Evolutionary conservation across 2,797 vertebrate species (phyloP).

Genomic region (Echiichthys vipera): DNA sequence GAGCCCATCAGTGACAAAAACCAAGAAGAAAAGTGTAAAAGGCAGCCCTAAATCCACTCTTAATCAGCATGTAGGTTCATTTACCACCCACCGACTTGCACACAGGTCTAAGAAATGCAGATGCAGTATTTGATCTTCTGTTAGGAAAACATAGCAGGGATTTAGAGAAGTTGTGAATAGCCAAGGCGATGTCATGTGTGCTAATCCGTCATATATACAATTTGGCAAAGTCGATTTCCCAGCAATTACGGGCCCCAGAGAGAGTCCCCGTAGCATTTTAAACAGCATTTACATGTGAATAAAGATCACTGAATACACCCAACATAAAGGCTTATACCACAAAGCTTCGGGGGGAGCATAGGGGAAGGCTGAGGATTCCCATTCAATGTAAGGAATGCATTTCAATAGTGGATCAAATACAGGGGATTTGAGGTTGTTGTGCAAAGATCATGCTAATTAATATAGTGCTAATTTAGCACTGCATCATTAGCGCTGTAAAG

Average conservation of each 20-base stretch:
- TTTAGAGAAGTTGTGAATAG: slow-evolving; percentile 56
- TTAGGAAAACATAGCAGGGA: slow-evolving; percentile 55
- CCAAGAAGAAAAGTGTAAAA: slow-evolving; percentile 23
- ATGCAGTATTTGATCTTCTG: slow-evolving; percentile 62
- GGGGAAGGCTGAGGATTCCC: not conserved
- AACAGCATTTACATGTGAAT: slow-evolving; percentile 84
- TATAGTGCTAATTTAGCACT: slow-evolving; percentile 57
- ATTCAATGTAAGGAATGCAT: slow-evolving; percentile 56
- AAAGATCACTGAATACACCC: slow-evolving; percentile 55
- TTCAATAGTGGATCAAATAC: slow-evolving; percentile 66
- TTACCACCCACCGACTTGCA: slow-evolving; percentile 62
- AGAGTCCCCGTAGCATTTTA: slow-evolving; percentile 53
- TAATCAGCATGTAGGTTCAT: slow-evolving; percentile 74
- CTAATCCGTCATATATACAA: slow-evolving; percentile 71
- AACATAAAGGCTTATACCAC: slow-evolving; percentile 56
- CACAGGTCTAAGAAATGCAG: slow-evolving; percentile 59
- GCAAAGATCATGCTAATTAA: slow-evolving; percentile 68
- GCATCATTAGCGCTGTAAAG: slow-evolving; percentile 51
- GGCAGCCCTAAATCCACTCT: slow-evolving; percentile 48
- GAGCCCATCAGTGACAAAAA: slow-evolving; percentile 50
- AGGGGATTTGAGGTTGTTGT: slow-evolving; percentile 36
- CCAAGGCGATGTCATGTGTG: slow-evolving; percentile 50
- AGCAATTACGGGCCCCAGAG: slow-evolving; percentile 62
- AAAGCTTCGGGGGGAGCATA: slow-evolving; percentile 18
- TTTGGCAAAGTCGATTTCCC: slow-evolving; percentile 71